Base-by-base conservation (phyloP, 2,888 invertebrate genomes). In the Exephanes ischioxanthus region DNA sequence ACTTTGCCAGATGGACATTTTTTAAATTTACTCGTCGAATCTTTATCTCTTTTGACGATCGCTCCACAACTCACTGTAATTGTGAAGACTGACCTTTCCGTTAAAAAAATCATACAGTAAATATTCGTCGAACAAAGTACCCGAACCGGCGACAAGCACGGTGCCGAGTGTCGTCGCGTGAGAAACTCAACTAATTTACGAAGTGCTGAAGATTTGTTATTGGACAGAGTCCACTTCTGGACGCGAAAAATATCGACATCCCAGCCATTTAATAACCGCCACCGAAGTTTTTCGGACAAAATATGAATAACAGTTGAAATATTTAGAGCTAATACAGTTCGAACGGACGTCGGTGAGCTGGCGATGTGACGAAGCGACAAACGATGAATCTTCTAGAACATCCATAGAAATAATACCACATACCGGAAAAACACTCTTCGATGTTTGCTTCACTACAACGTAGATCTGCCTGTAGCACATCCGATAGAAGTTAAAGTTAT, bases 1-100 rank as follows among this genome's bases (percentile, higher is more conserved):
- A 97, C 92, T 98, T 98, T 91, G 97, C 97, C 0, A 96, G 95
- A 73, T 95, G 95, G 72, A 96, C 97, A 97, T 97, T 48, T 11
- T 48, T 75, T 5, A 7, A 2, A 94, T 94, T 94, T 85, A 45
- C 45, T 72, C 58, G 66, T 61, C 22, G 58, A 41, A 51, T 11
- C 33, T 48, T 4, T 16, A 48, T 48, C 14, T 16, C 16, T 3
- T 14, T 48, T 4, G 0, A 48, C 45, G 45, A 48, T 48, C 45
- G 45, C 16, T 16, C 4, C 45, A 48, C 45, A 48, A 16, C 45
- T 16, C 45, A 4, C 45, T 16, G 45, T 16, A 48, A 1, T 16
- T 48, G 45, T 16, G 45, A 48, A 14, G 3, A 16, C 1, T 16
- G 16, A 51, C 30, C 9, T 61, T 26, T 16, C 51, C 22, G 16